phyloP scores from a whole-genome alignment of 2,888 invertebrate species.

The Spialia ferax region DNA sequence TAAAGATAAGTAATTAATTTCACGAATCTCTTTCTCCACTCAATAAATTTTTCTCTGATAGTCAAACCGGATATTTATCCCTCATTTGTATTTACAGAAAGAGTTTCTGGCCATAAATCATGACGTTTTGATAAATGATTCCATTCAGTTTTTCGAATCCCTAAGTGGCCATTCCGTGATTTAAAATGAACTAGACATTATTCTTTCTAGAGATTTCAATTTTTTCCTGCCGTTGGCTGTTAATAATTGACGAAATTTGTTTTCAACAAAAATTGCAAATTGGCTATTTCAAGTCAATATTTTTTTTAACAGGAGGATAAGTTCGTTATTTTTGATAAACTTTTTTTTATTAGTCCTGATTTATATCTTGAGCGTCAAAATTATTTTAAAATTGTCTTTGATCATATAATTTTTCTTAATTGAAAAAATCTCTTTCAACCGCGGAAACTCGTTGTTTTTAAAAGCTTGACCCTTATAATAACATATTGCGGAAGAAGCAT shows the following conservation, averaged over 20 bases:
- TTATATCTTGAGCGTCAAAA: too few relatives aligned
- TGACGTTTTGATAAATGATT: slow-evolving; percentile 80
- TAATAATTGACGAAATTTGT: background rate
- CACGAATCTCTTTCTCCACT: too few relatives aligned
- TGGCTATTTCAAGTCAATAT: too few relatives aligned
- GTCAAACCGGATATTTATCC: slow-evolving; percentile 46
- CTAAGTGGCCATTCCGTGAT: slow-evolving; percentile 23
- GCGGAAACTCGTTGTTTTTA: background rate
- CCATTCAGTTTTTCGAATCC: slow-evolving; percentile 73
- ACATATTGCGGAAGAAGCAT: slow-evolving; percentile 18
- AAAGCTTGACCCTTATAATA: background rate
- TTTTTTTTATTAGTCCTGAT: too few relatives aligned
- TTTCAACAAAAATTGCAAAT: background rate
- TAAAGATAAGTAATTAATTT: background rate
- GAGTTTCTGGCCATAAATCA: slow-evolving; percentile 81
- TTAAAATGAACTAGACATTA: slow-evolving; percentile 28
- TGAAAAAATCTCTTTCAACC: background rate
- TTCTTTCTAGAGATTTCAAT: slow-evolving; percentile 14
- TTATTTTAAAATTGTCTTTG: too few relatives aligned
- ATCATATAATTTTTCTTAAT: too few relatives aligned
- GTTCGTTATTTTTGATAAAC: too few relatives aligned
- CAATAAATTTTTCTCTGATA: background rate
- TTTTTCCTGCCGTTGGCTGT: background rate
- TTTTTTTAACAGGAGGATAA: too few relatives aligned
- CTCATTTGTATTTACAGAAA: slow-evolving; percentile 84